Evolutionary conservation across 2,888 invertebrate genomes (phyloP).

Genomic region (Lamellibrachia columna): DNA sequence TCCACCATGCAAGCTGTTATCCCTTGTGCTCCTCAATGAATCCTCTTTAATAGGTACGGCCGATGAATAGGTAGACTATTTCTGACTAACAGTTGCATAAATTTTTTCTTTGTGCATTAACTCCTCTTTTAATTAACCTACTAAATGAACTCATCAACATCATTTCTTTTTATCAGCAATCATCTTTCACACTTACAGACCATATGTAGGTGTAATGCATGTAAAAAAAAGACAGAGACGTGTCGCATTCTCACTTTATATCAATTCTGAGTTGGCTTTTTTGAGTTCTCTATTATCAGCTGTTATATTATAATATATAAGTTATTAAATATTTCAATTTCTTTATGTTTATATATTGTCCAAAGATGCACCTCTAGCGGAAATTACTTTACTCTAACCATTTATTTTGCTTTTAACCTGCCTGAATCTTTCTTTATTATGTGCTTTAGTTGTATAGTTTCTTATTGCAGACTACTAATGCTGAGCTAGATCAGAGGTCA

Average conservation of each 20-base stretch:
- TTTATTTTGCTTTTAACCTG: not conserved
- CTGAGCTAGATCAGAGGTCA: constrained; percentile 9
- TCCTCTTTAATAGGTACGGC: not conserved
- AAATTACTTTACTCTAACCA: not conserved
- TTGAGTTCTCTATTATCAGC: not conserved
- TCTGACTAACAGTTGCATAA: not conserved
- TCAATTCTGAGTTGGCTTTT: not conserved
- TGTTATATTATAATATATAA: too few species aligned
- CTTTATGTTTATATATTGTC: not conserved
- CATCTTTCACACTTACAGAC: not conserved
- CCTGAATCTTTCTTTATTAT: not conserved
- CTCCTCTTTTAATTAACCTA: not conserved
- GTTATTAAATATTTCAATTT: not conserved
- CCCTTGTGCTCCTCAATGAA: not conserved
- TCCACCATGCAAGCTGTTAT: not conserved
- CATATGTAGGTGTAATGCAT: not conserved
- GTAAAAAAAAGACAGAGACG: not conserved
- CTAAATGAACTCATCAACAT: not conserved
- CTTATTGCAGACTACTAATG: constrained; percentile 12
- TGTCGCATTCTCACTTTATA: not conserved
- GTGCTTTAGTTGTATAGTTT: not conserved
- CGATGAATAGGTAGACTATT: not conserved
- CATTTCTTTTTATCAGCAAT: not conserved
- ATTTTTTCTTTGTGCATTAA: not conserved
- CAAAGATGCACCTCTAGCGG: not conserved